phyloP scores from a whole-genome alignment of 2,797 vertebrate genomes.

The Hyperoplus lanceolatus region DNA sequence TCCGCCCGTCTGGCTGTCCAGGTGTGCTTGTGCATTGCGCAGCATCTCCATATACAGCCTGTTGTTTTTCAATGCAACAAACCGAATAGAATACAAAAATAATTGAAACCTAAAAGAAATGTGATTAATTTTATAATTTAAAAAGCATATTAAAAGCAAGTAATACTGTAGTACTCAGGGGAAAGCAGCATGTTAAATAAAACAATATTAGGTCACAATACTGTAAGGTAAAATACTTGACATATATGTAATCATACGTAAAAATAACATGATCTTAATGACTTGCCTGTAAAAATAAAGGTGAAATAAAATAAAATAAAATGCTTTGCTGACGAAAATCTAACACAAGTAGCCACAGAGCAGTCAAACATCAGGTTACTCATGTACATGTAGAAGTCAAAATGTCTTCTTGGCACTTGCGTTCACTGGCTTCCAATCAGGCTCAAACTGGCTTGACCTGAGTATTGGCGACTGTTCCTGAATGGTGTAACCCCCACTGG shows the following conservation, averaged over 20 bases:
- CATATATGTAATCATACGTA: too few species aligned
- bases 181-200: not conserved
- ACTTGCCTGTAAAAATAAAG: too few species aligned
- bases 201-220: not conserved
- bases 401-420: conserved; percentile 49
- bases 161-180: not conserved
- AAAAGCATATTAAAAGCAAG: not conserved
- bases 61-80: conserved; percentile 77
- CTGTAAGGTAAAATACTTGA: not conserved
- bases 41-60: conserved; percentile 81
- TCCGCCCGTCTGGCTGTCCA: conserved; percentile 69
- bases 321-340: not conserved
- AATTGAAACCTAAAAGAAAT: not conserved
- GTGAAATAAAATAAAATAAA: too few species aligned
- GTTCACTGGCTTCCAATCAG: not conserved
- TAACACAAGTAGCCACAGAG: conserved; percentile 77
- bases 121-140: not conserved
- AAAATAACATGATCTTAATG: too few species aligned
- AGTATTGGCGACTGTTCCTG: conserved; percentile 76
- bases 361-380: conserved; percentile 79
- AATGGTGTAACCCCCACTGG: conserved; percentile 76
- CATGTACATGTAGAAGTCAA: conserved; percentile 84
- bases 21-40: conserved; percentile 71
- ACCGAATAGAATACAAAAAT: not conserved
- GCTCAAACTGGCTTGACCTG: not conserved